Conservation (phyloP, 2,113 vertebrate genomes). For the Isurus oxyrinchus region DNA sequence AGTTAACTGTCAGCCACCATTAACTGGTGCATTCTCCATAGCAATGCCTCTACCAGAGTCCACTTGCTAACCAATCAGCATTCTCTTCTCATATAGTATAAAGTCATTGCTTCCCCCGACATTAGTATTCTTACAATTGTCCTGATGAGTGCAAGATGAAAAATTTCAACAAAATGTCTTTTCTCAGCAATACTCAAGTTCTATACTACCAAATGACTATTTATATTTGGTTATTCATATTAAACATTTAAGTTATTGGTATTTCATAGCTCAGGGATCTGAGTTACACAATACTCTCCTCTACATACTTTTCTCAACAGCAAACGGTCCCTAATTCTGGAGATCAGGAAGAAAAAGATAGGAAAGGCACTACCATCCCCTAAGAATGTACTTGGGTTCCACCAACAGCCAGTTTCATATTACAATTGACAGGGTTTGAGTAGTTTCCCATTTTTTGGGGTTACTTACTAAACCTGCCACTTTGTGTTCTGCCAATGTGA, state of each 20-base stretch:
- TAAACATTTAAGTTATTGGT: background rate
- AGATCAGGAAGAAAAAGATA: background rate
- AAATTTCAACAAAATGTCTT: too few relatives aligned
- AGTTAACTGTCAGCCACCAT: too few relatives aligned
- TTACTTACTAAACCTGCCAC: background rate
- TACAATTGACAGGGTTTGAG: background rate
- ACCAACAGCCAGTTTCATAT: background rate
- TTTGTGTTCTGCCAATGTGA: background rate
- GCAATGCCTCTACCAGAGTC: too few relatives aligned
- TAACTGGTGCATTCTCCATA: too few relatives aligned
- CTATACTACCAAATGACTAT: too few relatives aligned
- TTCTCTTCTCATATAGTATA: too few relatives aligned
- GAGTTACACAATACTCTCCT: background rate
- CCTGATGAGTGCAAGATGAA: too few relatives aligned
- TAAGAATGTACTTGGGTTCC: background rate
- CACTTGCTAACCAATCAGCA: too few relatives aligned
- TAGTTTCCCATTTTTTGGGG: background rate
- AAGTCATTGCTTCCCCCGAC: too few relatives aligned
- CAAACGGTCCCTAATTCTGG: background rate
- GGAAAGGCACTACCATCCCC: background rate
- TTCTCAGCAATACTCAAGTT: background rate
- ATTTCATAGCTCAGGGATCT: background rate
- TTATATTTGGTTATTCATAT: background rate
- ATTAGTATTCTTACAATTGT: too few relatives aligned
- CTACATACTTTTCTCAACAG: background rate